phyloP scores from a whole-genome alignment of 1,140 invertebrate genomes.

The Achroia grisella region DNA sequence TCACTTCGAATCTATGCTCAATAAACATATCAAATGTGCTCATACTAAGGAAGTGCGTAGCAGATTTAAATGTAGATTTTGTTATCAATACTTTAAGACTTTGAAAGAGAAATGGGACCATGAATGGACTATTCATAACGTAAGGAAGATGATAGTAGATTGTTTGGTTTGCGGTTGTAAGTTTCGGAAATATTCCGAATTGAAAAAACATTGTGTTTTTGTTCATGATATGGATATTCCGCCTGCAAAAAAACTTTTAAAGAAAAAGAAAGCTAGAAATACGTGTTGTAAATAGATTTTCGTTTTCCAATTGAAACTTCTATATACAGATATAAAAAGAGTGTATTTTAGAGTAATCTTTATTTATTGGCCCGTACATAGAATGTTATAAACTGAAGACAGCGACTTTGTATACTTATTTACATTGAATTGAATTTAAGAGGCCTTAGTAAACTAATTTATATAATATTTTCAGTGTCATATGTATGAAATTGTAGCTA shows the following conservation, averaged over 20 bases:
- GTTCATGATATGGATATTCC: constrained; percentile 44
- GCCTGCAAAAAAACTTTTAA: constrained; percentile 35
- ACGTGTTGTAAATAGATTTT: too few relatives aligned
- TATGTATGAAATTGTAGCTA: too few relatives aligned
- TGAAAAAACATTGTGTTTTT: constrained; percentile 47
- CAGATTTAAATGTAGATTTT: constrained; percentile 53
- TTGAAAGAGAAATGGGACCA: constrained; percentile 70
- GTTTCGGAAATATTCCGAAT: constrained; percentile 59
- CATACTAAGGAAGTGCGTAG: constrained; percentile 31
- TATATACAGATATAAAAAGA: too few relatives aligned
- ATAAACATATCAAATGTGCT: constrained; percentile 59
- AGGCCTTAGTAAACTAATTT: too few relatives aligned
- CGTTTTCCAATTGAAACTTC: too few relatives aligned
- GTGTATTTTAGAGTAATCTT: too few relatives aligned
- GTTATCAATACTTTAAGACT: constrained; percentile 43
- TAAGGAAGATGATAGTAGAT: constrained; percentile 60
- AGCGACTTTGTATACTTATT: too few relatives aligned
- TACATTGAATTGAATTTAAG: too few relatives aligned
- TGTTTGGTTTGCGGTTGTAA: constrained; percentile 53
- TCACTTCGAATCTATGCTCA: constrained; percentile 57
- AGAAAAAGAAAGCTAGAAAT: constrained; percentile 9
- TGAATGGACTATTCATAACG: constrained; percentile 59
- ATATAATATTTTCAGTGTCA: too few relatives aligned
- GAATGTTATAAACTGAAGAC: too few relatives aligned
- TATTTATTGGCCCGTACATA: too few relatives aligned